Base-by-base conservation (phyloP, 2,113 vertebrate species). In the Heterocephalus glaber region DNA sequence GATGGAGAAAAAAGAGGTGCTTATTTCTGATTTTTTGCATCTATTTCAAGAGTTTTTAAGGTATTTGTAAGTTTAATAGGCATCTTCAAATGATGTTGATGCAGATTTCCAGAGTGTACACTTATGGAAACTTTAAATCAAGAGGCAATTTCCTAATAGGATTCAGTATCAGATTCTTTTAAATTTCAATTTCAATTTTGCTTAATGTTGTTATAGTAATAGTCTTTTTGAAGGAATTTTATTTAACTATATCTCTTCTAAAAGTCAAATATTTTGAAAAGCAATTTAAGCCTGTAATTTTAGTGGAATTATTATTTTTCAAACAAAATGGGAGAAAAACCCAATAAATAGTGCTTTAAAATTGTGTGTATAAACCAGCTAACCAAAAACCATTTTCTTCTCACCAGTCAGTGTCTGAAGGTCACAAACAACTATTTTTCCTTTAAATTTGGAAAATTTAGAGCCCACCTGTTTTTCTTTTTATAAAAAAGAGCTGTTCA, bases 401-500 rank as follows among this genome's bases (percentile, higher is more conserved):
- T 33, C 47, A 85, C 41, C 3, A 58, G 3, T 95, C 28, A 77
- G 33, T 82, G 20, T 90, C 86, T 92, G 35, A 68, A 91, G 58
- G 20, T 95, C 38, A 93, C 2, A 77, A 94, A 54, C 5, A 58
- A 61, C 22, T n/a, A 35, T 44, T 94, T 95, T 93, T 84, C 41
- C 19, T 66, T 82, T 61, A 22, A 76, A 61, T 92, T 76, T 87
- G 52, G 22, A 90, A 87, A 87, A 94, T 44, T 61, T 85, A 6
- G 63, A 95, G 44, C 86, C 56, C 26, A 92, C 89, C 70, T 97
- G 63, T 13, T 84, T 14, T 83, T 95, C 20, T 80, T n/a, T 97
- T 96, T 92, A 79, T 28, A 96, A 92, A 96, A 95, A 85, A 90
- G 90, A 94, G 56, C 77, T 90, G 44, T 80, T 96, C 60, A 93